Conservation (phyloP, 2,797 vertebrate genomes). For the Gephyroberyx darwinii region DNA sequence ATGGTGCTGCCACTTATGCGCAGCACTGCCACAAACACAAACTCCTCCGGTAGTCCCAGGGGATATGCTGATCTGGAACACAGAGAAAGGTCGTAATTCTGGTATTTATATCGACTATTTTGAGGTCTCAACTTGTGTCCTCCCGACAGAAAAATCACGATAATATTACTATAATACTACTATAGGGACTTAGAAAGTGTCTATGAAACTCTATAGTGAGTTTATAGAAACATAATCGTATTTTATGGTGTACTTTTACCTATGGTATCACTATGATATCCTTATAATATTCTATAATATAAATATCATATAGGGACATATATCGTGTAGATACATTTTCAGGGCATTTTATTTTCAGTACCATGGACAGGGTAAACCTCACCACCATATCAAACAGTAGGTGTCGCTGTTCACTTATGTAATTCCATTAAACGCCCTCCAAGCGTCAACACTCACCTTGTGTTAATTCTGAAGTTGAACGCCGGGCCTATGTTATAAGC, state of each 20-base stretch:
- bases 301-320: too few relatives aligned
- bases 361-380: conserved; percentile 73
- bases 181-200: too few relatives aligned
- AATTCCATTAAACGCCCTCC: background rate
- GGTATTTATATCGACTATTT: background rate
- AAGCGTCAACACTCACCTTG: conserved; percentile 76
- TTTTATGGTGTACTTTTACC: too few relatives aligned
- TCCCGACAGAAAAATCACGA: too few relatives aligned
- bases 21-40: conserved; percentile 87
- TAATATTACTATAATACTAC: too few relatives aligned
- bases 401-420: conserved; percentile 55
- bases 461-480: conserved; percentile 89
- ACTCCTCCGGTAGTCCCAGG: conserved; percentile 86
- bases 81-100: background rate
- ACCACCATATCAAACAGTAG: conserved; percentile 60
- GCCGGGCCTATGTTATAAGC: conserved; percentile 86
- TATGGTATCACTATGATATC: too few relatives aligned
- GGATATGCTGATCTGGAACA: conserved; percentile 86
- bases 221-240: too few relatives aligned
- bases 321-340: background rate
- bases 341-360: conserved; percentile 79
- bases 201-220: too few relatives aligned
- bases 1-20: conserved; percentile 86
- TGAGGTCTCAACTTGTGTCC: too few relatives aligned
- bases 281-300: too few relatives aligned